Conservation (phyloP, 2,888 invertebrate genomes). For the Cephus runcator region DNA sequence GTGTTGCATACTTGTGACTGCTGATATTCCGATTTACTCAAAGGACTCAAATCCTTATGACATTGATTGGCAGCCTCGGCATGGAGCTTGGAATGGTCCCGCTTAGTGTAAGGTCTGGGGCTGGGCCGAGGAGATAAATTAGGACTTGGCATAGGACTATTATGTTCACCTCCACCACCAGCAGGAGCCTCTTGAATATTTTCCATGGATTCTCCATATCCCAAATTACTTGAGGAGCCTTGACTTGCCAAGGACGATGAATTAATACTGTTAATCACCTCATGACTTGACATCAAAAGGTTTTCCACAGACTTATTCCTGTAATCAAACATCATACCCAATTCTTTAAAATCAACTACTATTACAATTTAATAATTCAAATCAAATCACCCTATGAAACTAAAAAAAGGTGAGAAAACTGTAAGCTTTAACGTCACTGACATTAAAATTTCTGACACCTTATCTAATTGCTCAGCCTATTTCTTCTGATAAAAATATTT, state of each 20-base stretch:
- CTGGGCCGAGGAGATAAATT: conserved; percentile 68
- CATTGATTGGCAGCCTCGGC: conserved; percentile 34
- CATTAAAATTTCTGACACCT: not conserved
- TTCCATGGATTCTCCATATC: conserved; percentile 55
- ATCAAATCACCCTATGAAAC: no score
- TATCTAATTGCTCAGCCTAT: not conserved
- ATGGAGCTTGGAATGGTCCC: conserved; percentile 42
- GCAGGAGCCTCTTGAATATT: conserved; percentile 63
- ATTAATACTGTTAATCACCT: conserved; percentile 75
- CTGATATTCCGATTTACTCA: conserved; percentile 46
- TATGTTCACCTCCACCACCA: conserved; percentile 39
- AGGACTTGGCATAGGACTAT: conserved; percentile 67
- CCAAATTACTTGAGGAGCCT: conserved; percentile 64
- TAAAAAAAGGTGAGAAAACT: not conserved
- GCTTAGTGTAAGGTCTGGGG: conserved; percentile 52
- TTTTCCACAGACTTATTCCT: conserved; percentile 77
- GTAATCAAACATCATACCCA: conserved; percentile 25
- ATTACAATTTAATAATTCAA: not conserved
- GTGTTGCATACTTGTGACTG: conserved; percentile 38
- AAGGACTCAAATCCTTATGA: conserved; percentile 38
- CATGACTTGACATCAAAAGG: conserved; percentile 73
- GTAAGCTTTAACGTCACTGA: not conserved
- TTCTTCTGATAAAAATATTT: not conserved
- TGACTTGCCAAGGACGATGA: conserved; percentile 70
- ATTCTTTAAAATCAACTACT: not conserved